phyloP scores from a whole-genome alignment of 2,797 vertebrate species.

The Lophotriccus pileatus region DNA sequence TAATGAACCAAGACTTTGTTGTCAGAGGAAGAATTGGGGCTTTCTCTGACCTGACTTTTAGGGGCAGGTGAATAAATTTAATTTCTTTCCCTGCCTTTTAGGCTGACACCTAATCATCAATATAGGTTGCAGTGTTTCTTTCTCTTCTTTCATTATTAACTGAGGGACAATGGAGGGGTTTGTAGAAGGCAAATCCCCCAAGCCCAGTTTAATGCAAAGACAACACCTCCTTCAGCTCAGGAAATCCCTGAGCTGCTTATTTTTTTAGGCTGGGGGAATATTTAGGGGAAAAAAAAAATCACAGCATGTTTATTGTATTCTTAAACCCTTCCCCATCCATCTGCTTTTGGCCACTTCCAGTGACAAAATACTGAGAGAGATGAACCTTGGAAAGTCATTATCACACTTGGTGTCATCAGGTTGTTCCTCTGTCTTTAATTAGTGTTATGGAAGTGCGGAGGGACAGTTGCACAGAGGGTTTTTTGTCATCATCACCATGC shows the following conservation, averaged over 20 bases:
- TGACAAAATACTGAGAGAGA: neutral
- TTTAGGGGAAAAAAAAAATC: neutral
- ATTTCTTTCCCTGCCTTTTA: neutral
- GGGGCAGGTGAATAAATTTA: neutral
- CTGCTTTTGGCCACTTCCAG: neutral
- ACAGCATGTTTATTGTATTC: neutral
- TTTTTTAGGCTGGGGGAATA: neutral
- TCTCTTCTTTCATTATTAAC: neutral
- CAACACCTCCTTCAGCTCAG: constrained; percentile 35
- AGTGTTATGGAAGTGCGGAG: neutral
- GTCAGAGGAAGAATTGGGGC: neutral
- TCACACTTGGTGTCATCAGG: fast-evolving
- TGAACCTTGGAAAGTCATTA: neutral
- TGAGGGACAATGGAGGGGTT: neutral
- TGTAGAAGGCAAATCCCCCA: neutral
- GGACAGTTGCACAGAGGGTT: neutral
- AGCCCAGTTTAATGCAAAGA: neutral
- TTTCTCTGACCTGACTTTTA: neutral
- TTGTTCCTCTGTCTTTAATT: neutral
- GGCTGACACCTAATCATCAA: constrained; percentile 18
- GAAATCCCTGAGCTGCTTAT: constrained; percentile 1
- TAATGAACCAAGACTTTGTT: constrained; percentile 4
- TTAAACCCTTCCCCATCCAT: neutral
- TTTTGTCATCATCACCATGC: neutral
- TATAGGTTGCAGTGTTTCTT: neutral